Evolutionary conservation across 2,797 vertebrate species (phyloP).

Genomic region (Centropyge bicolor): DNA sequence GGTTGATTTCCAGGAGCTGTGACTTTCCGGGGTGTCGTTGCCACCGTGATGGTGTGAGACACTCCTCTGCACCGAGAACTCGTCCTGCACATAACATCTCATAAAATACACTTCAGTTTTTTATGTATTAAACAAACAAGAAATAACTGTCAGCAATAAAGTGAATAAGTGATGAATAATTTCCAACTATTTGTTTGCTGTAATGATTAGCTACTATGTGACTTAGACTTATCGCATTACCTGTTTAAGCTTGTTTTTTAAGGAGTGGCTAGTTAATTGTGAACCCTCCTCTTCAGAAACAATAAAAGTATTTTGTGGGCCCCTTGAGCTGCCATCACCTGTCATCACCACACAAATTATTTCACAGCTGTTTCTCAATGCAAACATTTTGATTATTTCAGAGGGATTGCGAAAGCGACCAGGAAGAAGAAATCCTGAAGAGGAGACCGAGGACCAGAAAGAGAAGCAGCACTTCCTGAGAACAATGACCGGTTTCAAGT

Average conservation of each 20-base stretch:
- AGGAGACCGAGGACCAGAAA: constrained; percentile 87
- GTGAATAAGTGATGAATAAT: background rate
- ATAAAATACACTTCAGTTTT: background rate
- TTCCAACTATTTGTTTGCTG: background rate
- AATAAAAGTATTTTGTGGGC: background rate
- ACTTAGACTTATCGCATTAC: background rate
- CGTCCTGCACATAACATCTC: background rate
- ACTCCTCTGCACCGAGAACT: background rate
- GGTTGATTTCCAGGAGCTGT: background rate
- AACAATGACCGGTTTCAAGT: background rate
- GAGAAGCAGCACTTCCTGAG: constrained; percentile 93
- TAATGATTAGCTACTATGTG: background rate
- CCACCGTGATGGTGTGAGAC: background rate
- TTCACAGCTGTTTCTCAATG: constrained; percentile 1
- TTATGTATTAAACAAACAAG: background rate
- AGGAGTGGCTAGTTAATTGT: background rate
- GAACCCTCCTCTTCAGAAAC: background rate
- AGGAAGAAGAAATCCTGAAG: constrained; percentile 87
- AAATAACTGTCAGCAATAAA: background rate
- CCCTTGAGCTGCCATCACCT: background rate
- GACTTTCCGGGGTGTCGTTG: background rate
- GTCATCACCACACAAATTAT: background rate
- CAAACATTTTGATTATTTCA: constrained; percentile 69
- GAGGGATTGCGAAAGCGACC: constrained; percentile 94
- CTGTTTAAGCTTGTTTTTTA: background rate